Evolutionary conservation across 2,888 invertebrate genomes (phyloP).

Genomic region (Cryptocephalus moraei): DNA sequence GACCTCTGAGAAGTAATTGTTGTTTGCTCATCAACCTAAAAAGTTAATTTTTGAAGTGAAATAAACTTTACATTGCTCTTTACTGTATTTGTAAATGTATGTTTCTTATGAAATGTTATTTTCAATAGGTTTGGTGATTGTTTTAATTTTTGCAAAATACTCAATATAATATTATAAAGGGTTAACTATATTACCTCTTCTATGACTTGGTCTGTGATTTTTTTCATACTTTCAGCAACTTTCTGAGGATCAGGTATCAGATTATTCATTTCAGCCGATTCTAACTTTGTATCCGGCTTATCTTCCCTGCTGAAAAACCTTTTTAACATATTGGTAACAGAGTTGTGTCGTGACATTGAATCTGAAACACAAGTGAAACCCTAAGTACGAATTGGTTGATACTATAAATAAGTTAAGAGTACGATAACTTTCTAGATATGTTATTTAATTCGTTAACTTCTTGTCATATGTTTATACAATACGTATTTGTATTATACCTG

Average conservation of each 20-base stretch:
- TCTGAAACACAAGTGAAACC: constrained; percentile 21
- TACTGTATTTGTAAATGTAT: no score
- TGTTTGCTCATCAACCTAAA: constrained; percentile 67
- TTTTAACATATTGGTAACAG: constrained; percentile 68
- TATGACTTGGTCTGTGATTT: constrained; percentile 61
- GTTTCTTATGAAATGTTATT: no score
- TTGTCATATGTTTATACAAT: no score
- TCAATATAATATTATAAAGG: no score
- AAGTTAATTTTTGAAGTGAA: no score
- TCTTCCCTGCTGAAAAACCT: constrained; percentile 70
- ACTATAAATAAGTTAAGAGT: background rate
- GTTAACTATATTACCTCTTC: constrained; percentile 45
- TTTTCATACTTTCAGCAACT: constrained; percentile 43
- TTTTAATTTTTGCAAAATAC: no score
- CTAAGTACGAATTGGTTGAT: no score
- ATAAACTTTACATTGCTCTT: no score
- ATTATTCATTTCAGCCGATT: constrained; percentile 20
- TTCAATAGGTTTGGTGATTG: no score
- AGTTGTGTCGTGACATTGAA: constrained; percentile 59
- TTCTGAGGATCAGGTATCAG: constrained; percentile 29
- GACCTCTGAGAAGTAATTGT: constrained; percentile 64
- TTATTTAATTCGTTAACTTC: background rate
- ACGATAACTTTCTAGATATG: background rate
- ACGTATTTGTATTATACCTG: constrained; percentile 20
- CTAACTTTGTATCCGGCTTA: constrained; percentile 17